Evolutionary conservation across 2,113 vertebrate species (phyloP).

Genomic region (Erpornis zantholeuca): DNA sequence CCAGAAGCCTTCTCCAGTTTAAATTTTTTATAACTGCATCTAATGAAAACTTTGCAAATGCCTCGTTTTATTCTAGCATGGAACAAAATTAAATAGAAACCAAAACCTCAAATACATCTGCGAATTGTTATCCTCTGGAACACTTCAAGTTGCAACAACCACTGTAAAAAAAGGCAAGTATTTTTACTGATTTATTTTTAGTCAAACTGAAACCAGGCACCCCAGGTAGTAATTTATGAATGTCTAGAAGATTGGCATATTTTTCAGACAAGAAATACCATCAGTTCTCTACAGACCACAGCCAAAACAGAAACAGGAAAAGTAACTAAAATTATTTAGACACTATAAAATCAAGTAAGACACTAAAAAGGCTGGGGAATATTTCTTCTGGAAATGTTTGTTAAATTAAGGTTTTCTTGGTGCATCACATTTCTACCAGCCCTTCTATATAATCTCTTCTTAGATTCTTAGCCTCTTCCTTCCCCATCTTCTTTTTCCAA

Average conservation of each 20-base stretch:
- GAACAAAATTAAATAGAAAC: not conserved
- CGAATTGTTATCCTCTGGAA: constrained; percentile 20
- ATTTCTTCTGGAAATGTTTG: not conserved
- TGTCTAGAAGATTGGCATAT: constrained; percentile 10
- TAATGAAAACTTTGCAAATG: not conserved
- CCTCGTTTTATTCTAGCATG: not conserved
- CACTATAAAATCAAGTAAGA: not conserved
- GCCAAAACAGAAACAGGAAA: constrained; percentile 29
- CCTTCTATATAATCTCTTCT: not conserved
- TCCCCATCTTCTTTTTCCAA: not conserved
- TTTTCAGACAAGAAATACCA: constrained; percentile 39
- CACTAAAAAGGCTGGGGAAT: not conserved
- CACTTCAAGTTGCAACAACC: not conserved
- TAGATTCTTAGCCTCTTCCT: not conserved
- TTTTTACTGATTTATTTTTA: constrained; percentile 54
- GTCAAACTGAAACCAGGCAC: constrained; percentile 25
- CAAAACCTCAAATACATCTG: constrained; percentile 34
- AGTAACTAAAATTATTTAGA: not conserved
- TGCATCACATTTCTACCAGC: not conserved
- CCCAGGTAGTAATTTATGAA: constrained; percentile 50
- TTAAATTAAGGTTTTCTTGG: not conserved
- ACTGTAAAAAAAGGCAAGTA: not conserved
- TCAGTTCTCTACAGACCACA: constrained; percentile 11
- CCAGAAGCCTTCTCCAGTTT: not conserved
- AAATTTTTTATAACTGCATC: not conserved